A percentile compares a stretch with the other conserved stretches of the same genome.
phyloP scores from a whole-genome alignment of 2,113 vertebrate species.

The Anoplopoma fimbria region DNA sequence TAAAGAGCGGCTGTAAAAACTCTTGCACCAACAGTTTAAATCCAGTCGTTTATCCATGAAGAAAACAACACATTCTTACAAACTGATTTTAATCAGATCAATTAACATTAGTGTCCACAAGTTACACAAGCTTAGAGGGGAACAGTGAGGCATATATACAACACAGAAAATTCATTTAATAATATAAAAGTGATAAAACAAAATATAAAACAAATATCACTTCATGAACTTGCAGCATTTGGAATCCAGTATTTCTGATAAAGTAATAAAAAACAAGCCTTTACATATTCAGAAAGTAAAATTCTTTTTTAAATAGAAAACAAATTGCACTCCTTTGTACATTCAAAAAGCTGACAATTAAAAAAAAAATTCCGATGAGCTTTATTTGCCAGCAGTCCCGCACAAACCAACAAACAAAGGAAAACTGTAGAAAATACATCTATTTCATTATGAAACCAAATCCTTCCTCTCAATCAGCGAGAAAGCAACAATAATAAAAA shows the following conservation, averaged over 20 bases:
- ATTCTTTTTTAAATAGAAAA: constrained; percentile 82
- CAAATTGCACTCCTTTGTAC: constrained; percentile 86
- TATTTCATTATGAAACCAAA: constrained; percentile 82
- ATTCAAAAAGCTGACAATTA: constrained; percentile 82
- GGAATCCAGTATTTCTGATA: constrained; percentile 81
- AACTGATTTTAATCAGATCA: constrained; percentile 70
- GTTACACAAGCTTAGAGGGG: constrained; percentile 69
- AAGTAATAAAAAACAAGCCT: constrained; percentile 78
- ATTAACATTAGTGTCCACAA: constrained; percentile 71
- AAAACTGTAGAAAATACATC: constrained; percentile 65
- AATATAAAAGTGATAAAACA: constrained; percentile 76
- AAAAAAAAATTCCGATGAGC: constrained; percentile 67
- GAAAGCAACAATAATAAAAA: constrained; percentile 72
- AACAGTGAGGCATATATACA: constrained; percentile 72
- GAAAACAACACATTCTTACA: constrained; percentile 54
- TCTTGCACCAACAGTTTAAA: not conserved
- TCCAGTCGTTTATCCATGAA: constrained; percentile 32
- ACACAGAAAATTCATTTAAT: constrained; percentile 64
- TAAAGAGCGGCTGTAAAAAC: not conserved
- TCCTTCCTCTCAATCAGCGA: constrained; percentile 77
- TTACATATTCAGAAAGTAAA: constrained; percentile 74
- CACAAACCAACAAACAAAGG: constrained; percentile 70
- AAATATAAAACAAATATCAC: constrained; percentile 78
- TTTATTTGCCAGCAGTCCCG: constrained; percentile 77
- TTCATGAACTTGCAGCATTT: constrained; percentile 80